Conservation (phyloP, 2,113 vertebrate species). For the Myanophis thanlyinensis region DNA sequence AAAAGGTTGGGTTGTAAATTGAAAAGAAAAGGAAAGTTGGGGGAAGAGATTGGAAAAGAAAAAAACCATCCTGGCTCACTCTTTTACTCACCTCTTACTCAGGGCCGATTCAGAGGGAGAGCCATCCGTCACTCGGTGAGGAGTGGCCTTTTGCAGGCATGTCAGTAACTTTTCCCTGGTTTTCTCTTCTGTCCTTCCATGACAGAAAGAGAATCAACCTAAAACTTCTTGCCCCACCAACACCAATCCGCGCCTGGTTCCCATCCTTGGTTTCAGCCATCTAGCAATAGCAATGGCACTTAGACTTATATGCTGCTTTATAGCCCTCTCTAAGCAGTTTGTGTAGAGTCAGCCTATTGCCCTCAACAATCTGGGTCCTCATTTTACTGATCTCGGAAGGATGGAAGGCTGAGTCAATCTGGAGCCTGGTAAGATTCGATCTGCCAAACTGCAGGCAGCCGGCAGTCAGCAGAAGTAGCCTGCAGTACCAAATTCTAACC, state of each 20-base stretch:
- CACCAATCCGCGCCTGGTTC: not conserved
- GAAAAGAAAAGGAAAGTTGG: not conserved
- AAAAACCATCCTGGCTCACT: not conserved
- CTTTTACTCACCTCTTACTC: not conserved
- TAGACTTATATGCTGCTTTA: too few relatives aligned
- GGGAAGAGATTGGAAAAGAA: not conserved
- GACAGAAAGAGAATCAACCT: too few relatives aligned
- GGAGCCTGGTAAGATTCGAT: too few relatives aligned
- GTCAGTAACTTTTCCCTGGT: not conserved
- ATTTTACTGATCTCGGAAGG: too few relatives aligned
- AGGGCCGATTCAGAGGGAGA: not conserved
- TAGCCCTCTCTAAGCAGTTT: too few relatives aligned
- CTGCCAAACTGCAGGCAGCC: too few relatives aligned
- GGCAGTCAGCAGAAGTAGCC: too few relatives aligned
- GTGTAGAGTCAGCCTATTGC: too few relatives aligned
- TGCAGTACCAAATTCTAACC: too few relatives aligned
- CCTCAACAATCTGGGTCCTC: too few relatives aligned
- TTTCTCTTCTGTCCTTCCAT: not conserved
- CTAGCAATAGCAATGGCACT: too few relatives aligned
- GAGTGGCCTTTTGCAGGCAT: not conserved
- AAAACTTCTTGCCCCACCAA: not conserved
- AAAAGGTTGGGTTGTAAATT: conserved; percentile 15
- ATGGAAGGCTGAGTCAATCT: too few relatives aligned
- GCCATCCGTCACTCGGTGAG: not conserved
- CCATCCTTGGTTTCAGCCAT: not conserved